These are phyloP conservation scores for Laterallus jamaicensis DNA, from an alignment of 2,113 vertebrate genomes.

Conservation along the genomic window DNA sequence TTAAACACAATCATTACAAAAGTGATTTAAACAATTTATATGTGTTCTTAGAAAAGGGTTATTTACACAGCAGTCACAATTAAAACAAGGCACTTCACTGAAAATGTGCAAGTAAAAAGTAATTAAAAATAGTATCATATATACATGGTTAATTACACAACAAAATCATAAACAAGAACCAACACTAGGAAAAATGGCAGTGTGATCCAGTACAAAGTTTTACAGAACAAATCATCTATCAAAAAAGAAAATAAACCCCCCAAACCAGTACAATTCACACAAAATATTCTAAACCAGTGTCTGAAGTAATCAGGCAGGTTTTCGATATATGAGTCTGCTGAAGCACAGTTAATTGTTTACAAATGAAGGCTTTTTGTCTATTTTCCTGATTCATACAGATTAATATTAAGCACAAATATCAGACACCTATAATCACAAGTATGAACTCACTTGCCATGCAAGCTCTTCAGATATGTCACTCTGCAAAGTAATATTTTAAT, in stretches of 20 bases:
- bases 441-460: constrained; percentile 39
- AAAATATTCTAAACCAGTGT: not conserved
- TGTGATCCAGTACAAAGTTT: not conserved
- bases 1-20: not conserved
- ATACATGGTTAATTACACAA: not conserved
- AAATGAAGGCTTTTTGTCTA: constrained; percentile 51
- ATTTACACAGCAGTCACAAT: not conserved
- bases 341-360: constrained; percentile 48
- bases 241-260: not conserved
- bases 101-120: not conserved
- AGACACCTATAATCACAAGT: constrained; percentile 48
- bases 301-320: not conserved
- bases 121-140: not conserved
- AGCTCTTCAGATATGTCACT: constrained; percentile 64
- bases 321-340: not conserved
- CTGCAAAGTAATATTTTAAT: constrained; percentile 63
- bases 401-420: constrained; percentile 45
- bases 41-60: not conserved
- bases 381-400: constrained; percentile 59
- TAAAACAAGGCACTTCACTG: not conserved
- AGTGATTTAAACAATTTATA: not conserved
- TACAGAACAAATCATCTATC: not conserved
- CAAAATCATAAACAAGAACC: not conserved
- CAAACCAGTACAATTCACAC: not conserved
- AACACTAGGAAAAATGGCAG: not conserved